These are phyloP conservation scores for Eupithecia vulgata DNA, from an alignment of 2,888 invertebrate species.

Conservation along the genomic window DNA sequence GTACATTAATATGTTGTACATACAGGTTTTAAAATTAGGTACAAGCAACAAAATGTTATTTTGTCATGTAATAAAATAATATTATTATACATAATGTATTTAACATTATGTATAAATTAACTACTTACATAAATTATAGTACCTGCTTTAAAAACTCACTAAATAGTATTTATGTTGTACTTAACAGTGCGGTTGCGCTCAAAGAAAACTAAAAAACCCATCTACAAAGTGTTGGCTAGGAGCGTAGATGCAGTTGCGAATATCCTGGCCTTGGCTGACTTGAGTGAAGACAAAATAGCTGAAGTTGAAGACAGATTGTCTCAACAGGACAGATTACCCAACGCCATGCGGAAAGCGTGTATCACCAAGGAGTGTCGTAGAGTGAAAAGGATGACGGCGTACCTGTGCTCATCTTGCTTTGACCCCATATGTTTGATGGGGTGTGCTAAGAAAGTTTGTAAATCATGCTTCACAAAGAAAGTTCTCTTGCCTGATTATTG, in stretches of 20 bases:
- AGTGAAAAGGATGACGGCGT: conserved; percentile 7
- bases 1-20: too few species aligned
- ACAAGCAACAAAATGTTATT: too few species aligned
- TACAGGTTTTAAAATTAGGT: too few species aligned
- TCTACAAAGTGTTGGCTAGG: not conserved
- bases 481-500: conserved; percentile 4
- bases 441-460: conserved; percentile 9
- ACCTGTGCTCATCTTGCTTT: conserved; percentile 3
- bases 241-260: not conserved
- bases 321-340: conserved; percentile 4
- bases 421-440: conserved; percentile 11
- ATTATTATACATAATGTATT: too few species aligned
- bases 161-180: not conserved
- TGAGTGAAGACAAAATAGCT: conserved; percentile 11
- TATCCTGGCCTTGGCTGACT: not conserved
- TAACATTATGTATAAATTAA: too few species aligned
- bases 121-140: too few species aligned
- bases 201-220: not conserved
- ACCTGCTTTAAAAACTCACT: not conserved
- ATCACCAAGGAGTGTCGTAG: conserved; percentile 5
- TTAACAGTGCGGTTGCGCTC: conserved; percentile 4
- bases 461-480: conserved; percentile 12
- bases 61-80: too few species aligned
- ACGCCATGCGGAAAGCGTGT: not conserved
- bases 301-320: conserved; percentile 3